A percentile compares a stretch with the other conserved stretches of the same genome.
Conservation (phyloP, 2,888 invertebrate genomes). For the Plagiodera versicolora region DNA sequence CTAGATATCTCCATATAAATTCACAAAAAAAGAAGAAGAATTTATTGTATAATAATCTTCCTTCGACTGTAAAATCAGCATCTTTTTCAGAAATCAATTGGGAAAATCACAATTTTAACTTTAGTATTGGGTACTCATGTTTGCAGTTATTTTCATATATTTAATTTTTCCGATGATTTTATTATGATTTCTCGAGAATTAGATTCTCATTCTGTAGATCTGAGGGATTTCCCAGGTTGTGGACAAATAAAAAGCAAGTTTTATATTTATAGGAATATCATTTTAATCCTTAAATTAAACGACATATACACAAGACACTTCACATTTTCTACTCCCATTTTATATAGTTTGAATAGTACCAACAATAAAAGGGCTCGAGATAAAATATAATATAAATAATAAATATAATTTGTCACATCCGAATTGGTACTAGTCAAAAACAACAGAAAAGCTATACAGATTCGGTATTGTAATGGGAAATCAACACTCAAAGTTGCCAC, state of each 20-base stretch:
- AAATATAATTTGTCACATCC: slow-evolving; percentile 16
- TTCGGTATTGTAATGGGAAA: slow-evolving; percentile 16
- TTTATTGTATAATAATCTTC: no score
- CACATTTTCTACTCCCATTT: slow-evolving; percentile 44
- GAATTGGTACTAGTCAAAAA: slow-evolving; percentile 29
- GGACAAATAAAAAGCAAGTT: slow-evolving; percentile 12
- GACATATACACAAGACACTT: slow-evolving; percentile 55
- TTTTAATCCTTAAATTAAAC: slow-evolving; percentile 53
- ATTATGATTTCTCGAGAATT: no score
- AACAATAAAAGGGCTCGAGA: slow-evolving; percentile 22
- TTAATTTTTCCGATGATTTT: no score
- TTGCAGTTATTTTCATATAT: no score
- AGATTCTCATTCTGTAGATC: neutral
- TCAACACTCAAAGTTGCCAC: neutral
- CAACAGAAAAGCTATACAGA: slow-evolving; percentile 31
- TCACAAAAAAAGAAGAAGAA: no score
- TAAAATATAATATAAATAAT: slow-evolving; percentile 33
- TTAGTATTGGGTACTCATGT: no score
- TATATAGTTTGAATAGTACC: slow-evolving; percentile 35
- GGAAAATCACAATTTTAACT: no score
- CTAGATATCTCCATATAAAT: no score
- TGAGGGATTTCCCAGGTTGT: neutral
- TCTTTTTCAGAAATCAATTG: no score
- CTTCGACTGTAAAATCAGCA: no score
- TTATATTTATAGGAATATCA: slow-evolving; percentile 49